These are phyloP conservation scores for Electrona antarctica DNA, from an alignment of 2,113 vertebrate species.

Conservation along the genomic window DNA sequence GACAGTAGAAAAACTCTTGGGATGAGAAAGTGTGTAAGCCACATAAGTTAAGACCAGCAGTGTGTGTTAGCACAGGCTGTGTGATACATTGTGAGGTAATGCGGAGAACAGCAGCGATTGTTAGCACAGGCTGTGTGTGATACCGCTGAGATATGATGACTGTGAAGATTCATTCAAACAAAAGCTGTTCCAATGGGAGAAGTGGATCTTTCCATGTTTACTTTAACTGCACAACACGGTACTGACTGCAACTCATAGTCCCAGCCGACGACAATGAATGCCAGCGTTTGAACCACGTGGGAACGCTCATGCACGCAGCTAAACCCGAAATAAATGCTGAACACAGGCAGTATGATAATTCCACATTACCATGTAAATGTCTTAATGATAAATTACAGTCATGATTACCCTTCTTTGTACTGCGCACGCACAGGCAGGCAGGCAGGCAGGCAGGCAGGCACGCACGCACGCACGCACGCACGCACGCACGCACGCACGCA, in stretches of 20 bases:
- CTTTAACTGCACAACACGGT: conserved; percentile 8
- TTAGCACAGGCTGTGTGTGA: conserved; percentile 47
- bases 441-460: background rate
- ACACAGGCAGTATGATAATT: background rate
- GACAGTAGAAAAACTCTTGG: conserved; percentile 23
- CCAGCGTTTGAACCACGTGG: conserved; percentile 5
- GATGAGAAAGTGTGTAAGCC: conserved; percentile 49
- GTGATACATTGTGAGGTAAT: conserved; percentile 49
- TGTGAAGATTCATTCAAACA: conserved; percentile 26
- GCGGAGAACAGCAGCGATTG: conserved; percentile 42
- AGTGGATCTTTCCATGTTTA: conserved; percentile 22
- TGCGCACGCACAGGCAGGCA: background rate
- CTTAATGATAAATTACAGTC: too few species aligned
- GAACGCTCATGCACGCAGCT: background rate
- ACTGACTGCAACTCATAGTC: conserved; percentile 8
- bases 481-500: too few species aligned
- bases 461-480: background rate
- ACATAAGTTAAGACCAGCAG: conserved; percentile 42
- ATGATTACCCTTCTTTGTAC: too few species aligned
- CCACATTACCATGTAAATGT: too few species aligned
- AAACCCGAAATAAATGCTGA: background rate
- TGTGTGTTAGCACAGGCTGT: conserved; percentile 37
- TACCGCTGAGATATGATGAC: conserved; percentile 48
- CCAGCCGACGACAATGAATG: conserved; percentile 26
- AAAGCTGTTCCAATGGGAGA: conserved; percentile 10